These are phyloP conservation scores for Melolontha melolontha DNA, from an alignment of 2,888 invertebrate species.

Conservation along the genomic window DNA sequence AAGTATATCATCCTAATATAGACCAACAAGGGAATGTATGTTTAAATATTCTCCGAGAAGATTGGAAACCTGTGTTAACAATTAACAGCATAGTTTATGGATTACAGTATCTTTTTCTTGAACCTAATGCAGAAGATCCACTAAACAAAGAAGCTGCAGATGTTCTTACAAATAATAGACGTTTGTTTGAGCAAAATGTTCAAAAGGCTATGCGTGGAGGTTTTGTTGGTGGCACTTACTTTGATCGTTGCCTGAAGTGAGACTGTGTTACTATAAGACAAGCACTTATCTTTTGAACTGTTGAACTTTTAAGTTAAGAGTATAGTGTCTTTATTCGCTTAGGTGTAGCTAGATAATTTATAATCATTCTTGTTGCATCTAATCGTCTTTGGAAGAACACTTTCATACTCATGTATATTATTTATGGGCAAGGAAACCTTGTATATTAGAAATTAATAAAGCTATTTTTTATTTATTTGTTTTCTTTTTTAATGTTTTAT, in stretches of 20 bases:
- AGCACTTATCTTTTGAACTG: conserved; percentile 41
- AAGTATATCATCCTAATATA: conserved; percentile 95
- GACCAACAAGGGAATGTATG: conserved; percentile 98
- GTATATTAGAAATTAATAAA: conserved; percentile 45
- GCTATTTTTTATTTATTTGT: conserved; percentile 44
- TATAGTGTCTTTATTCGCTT: conserved; percentile 41
- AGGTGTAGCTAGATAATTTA: conserved; percentile 33
- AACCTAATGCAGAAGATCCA: conserved; percentile 99
- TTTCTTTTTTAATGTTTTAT: conserved; percentile 12
- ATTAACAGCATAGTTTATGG: conserved; percentile 98
- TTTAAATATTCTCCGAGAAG: conserved; percentile 96
- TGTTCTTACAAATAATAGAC: conserved; percentile 92
- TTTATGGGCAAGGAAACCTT: conserved; percentile 44
- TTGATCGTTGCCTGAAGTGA: conserved; percentile 97
- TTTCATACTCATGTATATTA: conserved; percentile 40
- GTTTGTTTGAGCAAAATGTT: conserved; percentile 96
- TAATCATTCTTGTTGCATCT: conserved; percentile 29
- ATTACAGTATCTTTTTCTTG: conserved; percentile 96
- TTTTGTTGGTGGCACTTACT: conserved; percentile 92
- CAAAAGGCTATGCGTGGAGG: conserved; percentile 97
- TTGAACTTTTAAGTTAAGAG: conserved; percentile 41
- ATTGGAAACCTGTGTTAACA: conserved; percentile 99
- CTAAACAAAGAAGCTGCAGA: conserved; percentile 98
- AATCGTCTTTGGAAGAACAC: conserved; percentile 27
- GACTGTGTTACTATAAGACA: conserved; percentile 40